Evolutionary conservation across 1,140 invertebrate species (phyloP).

Genomic region (Musca vetustissima): DNA sequence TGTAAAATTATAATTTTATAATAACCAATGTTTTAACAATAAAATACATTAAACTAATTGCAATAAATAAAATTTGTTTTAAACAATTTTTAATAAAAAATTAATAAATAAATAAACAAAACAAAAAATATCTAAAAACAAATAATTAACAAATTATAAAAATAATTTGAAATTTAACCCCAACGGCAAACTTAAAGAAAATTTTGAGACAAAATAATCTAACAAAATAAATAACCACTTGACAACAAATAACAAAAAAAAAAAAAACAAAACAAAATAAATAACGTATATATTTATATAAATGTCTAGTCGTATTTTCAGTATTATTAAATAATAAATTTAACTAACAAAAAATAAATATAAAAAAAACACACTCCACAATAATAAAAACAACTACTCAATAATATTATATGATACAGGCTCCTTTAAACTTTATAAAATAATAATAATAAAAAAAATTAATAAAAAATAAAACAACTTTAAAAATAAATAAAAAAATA

Average conservation of each 20-base stretch:
- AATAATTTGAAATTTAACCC: slow-evolving; percentile 17
- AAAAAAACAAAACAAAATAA: slow-evolving; percentile 4
- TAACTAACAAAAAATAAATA: slow-evolving; percentile 23
- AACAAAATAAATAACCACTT: neutral
- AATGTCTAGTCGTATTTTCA: slow-evolving; percentile 56
- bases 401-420: slow-evolving; percentile 15
- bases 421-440: slow-evolving; percentile 23
- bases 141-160: slow-evolving; percentile 17
- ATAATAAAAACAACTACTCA: slow-evolving; percentile 12
- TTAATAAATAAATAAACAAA: slow-evolving; percentile 20
- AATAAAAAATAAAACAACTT: neutral
- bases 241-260: slow-evolving; percentile 6
- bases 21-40: no score
- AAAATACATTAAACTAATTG: neutral
- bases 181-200: slow-evolving; percentile 18
- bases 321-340: slow-evolving; percentile 45
- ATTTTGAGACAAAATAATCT: slow-evolving; percentile 7
- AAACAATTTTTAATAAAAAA: slow-evolving; percentile 10
- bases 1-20: neutral
- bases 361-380: neutral
- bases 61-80: neutral
- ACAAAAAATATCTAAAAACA: slow-evolving; percentile 7
- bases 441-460: slow-evolving; percentile 17
- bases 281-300: slow-evolving; percentile 35
- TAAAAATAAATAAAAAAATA: slow-evolving; percentile 8